Evolutionary conservation across 2,113 vertebrate species (phyloP).

Genomic region (Ovis canadensis): DNA sequence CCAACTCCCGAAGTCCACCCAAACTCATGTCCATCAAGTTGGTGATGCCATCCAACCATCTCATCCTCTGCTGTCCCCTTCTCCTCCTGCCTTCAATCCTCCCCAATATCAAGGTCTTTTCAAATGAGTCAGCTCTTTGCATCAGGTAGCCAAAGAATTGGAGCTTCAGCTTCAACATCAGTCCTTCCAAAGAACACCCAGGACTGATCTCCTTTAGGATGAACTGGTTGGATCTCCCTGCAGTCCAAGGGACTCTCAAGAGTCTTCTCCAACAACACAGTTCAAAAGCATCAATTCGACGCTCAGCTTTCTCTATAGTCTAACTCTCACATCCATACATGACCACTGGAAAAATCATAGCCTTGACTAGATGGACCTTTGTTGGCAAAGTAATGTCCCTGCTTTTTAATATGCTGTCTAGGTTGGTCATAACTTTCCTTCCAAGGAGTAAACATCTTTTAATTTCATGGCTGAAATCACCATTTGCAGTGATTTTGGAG

Average conservation of each 20-base stretch:
- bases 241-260: not conserved
- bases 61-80: not conserved
- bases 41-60: not conserved
- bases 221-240: not conserved
- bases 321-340: not conserved
- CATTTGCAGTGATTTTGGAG: not conserved
- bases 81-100: not conserved
- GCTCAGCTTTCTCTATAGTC: not conserved
- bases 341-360: not conserved
- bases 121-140: not conserved
- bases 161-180: not conserved
- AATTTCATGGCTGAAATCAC: not conserved
- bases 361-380: not conserved
- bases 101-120: not conserved
- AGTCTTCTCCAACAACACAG: not conserved
- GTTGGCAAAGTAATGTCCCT: not conserved
- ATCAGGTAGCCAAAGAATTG: not conserved
- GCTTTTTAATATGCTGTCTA: not conserved
- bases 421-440: not conserved
- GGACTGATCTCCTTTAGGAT: not conserved
- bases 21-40: not conserved
- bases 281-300: accelerated
- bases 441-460: not conserved
- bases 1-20: accelerated
- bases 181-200: not conserved